These are phyloP conservation scores for Lepus timidus DNA, from an alignment of 2,113 vertebrate species.

Conservation along the genomic window DNA sequence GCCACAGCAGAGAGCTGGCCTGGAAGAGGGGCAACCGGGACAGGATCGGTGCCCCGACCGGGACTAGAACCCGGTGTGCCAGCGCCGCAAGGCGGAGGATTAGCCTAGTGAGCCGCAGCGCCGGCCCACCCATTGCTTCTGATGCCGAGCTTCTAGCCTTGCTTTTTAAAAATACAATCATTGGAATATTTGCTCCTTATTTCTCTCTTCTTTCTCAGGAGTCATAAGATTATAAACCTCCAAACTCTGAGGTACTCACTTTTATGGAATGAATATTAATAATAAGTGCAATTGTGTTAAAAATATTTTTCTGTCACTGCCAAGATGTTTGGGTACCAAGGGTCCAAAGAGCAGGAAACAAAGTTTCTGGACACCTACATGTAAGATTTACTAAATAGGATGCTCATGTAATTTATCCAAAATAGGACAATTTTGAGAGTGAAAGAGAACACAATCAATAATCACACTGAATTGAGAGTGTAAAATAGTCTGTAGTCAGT, in stretches of 20 bases:
- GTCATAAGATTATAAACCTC: slow-evolving; percentile 2
- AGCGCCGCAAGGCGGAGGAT: no score
- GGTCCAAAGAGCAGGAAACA: slow-evolving; percentile 17
- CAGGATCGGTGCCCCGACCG: no score
- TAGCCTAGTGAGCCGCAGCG: no score
- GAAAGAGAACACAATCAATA: not conserved
- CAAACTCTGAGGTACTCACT: not conserved
- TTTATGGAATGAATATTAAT: slow-evolving; percentile 61
- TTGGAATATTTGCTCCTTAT: not conserved
- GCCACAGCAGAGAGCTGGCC: no score
- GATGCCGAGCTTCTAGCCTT: not conserved
- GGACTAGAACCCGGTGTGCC: no score
- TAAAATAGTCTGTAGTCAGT: not conserved
- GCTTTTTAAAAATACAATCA: not conserved
- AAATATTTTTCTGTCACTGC: slow-evolving; percentile 54
- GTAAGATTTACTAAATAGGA: not conserved
- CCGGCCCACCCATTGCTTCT: no score
- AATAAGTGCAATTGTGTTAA: not conserved
- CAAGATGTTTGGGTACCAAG: not conserved
- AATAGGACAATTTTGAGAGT: not conserved
- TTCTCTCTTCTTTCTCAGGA: not conserved
- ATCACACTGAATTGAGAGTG: not conserved
- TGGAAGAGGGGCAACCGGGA: no score
- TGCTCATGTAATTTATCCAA: not conserved
- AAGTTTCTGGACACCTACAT: not conserved